These are phyloP conservation scores for Formica aserva DNA, from an alignment of 2,888 invertebrate genomes.

Conservation along the genomic window DNA sequence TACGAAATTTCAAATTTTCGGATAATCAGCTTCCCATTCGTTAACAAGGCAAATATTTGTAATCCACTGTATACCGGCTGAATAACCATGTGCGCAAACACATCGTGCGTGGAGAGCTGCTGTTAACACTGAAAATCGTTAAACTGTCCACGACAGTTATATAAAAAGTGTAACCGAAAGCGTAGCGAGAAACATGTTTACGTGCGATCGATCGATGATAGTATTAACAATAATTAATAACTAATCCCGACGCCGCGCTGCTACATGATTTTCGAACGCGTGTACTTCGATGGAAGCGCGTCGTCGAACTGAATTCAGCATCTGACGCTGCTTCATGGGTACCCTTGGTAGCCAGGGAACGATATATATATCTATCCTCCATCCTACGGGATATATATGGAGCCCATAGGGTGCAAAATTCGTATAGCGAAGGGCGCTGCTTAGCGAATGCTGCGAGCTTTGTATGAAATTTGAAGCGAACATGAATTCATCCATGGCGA, in stretches of 20 bases:
- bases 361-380: slow-evolving; percentile 64
- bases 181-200: neutral
- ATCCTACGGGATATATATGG: slow-evolving; percentile 71
- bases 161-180: slow-evolving; percentile 34
- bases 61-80: slow-evolving; percentile 37
- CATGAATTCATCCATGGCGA: neutral
- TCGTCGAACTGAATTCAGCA: slow-evolving; percentile 77
- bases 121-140: slow-evolving; percentile 45
- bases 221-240: slow-evolving; percentile 41
- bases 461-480: slow-evolving; percentile 33
- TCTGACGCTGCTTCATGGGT: slow-evolving; percentile 73
- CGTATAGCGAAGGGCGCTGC: slow-evolving; percentile 72
- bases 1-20: slow-evolving; percentile 29
- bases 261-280: slow-evolving; percentile 62
- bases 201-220: slow-evolving; percentile 12
- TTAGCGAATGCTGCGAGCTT: slow-evolving; percentile 72
- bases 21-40: slow-evolving; percentile 50
- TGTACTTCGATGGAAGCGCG: slow-evolving; percentile 77
- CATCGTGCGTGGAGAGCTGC: slow-evolving; percentile 20
- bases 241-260: neutral
- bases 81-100: slow-evolving; percentile 56
- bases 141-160: slow-evolving; percentile 7
- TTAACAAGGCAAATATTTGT: slow-evolving; percentile 57
- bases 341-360: slow-evolving; percentile 75
- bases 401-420: slow-evolving; percentile 74